Base-by-base conservation (phyloP, 92 coral and sea anemone genomes). In the Siderastrea siderea region DNA sequence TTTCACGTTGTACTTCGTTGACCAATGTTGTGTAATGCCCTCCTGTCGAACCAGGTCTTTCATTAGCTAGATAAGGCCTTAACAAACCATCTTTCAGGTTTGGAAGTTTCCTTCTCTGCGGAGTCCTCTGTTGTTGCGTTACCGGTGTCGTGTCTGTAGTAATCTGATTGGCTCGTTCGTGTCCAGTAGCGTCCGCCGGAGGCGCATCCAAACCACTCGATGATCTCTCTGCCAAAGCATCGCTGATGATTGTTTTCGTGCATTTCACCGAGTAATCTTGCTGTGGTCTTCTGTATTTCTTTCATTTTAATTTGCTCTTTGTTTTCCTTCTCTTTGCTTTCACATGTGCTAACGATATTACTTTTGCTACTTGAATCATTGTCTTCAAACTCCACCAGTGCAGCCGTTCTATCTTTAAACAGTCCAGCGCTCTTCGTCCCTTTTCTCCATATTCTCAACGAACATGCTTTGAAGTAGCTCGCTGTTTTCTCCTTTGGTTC, bases 361-460 rank as follows among this genome's bases (percentile, higher is more conserved):
- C 7, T 26, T 10, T 65, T 65, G 70, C 43, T 8, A 7, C 15
- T 26, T 38, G 1, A 19, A 10, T 45, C 47, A 19, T 38, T 38
- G 13, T 65, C 45, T 48, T n/a, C 4, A 26, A 26, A 26, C 44
- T n/a, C n/a, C 45, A 19, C 43, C 49, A 38, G 17, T 80, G 63
- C 57, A 3, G 60, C 38, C 13, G 63, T 1, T 43, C 50, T 67
- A 0, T 65, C 84, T 66, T n/a, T 80, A 19, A 66, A 62, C 54
- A 78, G 71, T 3, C 59, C 55, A n/a, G 66, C 59, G 53, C 59
- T 62, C 26, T 78, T 19, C 3, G 63, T 10, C n/a, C 83, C 74
- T 49, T 16, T 80, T 52, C 57, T 49, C 84, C 74, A 51, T 11
- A 65, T 50, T 52, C 47, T 80, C 51, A 52, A 38, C 50, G 84